Evolutionary conservation across 1,140 invertebrate genomes (phyloP), one percentile per base, ranked within the genome.

Genomic region (Solenopsis fugax): DNA sequence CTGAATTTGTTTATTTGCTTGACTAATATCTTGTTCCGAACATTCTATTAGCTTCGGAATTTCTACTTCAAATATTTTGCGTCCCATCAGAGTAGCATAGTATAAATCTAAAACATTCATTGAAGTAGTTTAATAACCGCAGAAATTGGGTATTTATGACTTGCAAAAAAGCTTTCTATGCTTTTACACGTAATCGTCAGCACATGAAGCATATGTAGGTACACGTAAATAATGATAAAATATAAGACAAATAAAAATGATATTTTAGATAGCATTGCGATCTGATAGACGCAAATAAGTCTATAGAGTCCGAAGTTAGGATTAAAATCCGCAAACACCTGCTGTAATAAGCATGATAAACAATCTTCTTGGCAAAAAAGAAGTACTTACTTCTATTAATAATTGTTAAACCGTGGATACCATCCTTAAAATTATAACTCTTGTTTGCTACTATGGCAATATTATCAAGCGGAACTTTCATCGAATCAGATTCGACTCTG

Each of bases 81-180:
- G 34, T 73, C 48, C 48, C 29, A 4, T 12, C 12, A 75, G 56
- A 37, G 52, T 4, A 24, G 52, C 72, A 12, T 75, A 75, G n/a
- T 75, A 75, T 41, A 75, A 56, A 4, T 75, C 73, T 76, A 60
- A 76, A 76, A 76, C 29, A 72, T 73, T 56, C 16, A 16, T 1
- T 29, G 9, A 4, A 18, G 10, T 50, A 13, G n/a, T n/a, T 54
- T 75, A 75, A 72, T 0, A n/a, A 13, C 56, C 12, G 18, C 3
- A 6, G 16, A 54, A 9, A 72, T 18, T 18, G 54, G 4, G 16
- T 10, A 72, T 24, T 24, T n/a, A n/a, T n/a, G n/a, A 16, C 2
- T n/a, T n/a, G 45, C 12, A 41, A 41, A 7, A 41, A 41, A 41
- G 41, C 4, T 41, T 41, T 41, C 41, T 41, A 41, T 41, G 4